Percentiles rank a stretch among this genome's conserved stretches.
phyloP scores from a whole-genome alignment of 2,113 vertebrate species.

The Tautogolabrus adspersus region DNA sequence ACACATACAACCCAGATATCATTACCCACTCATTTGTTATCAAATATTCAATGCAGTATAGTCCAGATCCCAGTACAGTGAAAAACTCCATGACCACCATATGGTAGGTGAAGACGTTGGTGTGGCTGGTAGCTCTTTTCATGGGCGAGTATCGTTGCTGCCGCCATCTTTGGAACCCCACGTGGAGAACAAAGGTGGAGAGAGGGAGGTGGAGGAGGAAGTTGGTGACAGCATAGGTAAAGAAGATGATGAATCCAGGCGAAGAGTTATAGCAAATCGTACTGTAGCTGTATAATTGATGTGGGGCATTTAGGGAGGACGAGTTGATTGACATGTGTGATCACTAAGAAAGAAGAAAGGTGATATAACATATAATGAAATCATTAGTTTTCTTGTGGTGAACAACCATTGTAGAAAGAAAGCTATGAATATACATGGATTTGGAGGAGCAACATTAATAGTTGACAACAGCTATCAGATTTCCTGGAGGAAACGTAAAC shows the following conservation, averaged over 20 bases:
- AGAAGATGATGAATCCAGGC: neutral
- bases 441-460: too few relatives aligned
- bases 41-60: rapidly evolving
- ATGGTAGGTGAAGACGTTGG: constrained; percentile 32
- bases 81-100: constrained; percentile 28
- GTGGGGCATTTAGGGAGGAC: neutral
- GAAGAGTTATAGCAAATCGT: neutral
- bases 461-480: too few relatives aligned
- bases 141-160: neutral
- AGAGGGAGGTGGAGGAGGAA: constrained; percentile 36
- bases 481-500: too few relatives aligned
- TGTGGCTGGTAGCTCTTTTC: neutral
- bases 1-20: neutral
- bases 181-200: neutral
- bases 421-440: too few relatives aligned
- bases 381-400: too few relatives aligned
- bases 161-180: neutral
- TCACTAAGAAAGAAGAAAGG: neutral
- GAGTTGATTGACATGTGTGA: neutral
- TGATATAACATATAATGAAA: too few relatives aligned
- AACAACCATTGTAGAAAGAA: too few relatives aligned
- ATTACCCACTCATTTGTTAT: rapidly evolving
- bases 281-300: neutral
- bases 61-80: neutral
- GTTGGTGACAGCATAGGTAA: neutral